Conservation (phyloP, 2,113 vertebrate species). For the Psephotus haematonotus region DNA sequence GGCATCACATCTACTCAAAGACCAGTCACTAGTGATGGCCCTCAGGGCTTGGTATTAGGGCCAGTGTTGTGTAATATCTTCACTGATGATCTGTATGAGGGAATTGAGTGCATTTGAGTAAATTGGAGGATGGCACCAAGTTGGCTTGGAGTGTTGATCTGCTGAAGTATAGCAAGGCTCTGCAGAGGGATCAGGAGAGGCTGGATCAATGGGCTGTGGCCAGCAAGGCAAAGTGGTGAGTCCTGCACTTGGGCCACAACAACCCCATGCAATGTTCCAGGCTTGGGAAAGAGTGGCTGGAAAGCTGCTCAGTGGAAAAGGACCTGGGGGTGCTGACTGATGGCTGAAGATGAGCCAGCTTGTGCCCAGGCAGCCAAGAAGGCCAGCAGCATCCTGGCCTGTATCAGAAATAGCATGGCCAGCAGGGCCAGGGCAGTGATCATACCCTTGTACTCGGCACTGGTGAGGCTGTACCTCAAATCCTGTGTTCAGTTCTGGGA, state of each 20-base stretch:
- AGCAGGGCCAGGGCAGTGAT: not conserved
- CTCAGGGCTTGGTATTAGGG: not conserved
- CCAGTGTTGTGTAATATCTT: not conserved
- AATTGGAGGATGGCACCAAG: not conserved
- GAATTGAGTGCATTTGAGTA: not conserved
- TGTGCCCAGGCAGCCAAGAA: not conserved
- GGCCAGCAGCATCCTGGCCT: not conserved
- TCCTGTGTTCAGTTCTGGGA: not conserved
- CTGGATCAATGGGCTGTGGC: not conserved
- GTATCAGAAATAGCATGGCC: not conserved
- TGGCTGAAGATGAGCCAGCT: not conserved
- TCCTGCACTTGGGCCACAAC: not conserved
- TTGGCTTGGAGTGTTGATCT: not conserved
- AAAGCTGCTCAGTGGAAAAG: not conserved
- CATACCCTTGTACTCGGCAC: not conserved
- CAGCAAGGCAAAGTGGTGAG: not conserved
- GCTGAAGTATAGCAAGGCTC: not conserved
- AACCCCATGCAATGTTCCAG: not conserved
- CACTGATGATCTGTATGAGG: not conserved
- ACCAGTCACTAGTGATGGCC: not conserved
- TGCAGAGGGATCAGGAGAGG: not conserved
- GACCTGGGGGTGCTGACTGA: not conserved
- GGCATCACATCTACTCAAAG: not conserved
- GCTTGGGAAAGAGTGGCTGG: not conserved
- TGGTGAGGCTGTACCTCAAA: not conserved